phyloP scores from a whole-genome alignment of 2,888 invertebrate genomes.

The Entomobrya proxima region DNA sequence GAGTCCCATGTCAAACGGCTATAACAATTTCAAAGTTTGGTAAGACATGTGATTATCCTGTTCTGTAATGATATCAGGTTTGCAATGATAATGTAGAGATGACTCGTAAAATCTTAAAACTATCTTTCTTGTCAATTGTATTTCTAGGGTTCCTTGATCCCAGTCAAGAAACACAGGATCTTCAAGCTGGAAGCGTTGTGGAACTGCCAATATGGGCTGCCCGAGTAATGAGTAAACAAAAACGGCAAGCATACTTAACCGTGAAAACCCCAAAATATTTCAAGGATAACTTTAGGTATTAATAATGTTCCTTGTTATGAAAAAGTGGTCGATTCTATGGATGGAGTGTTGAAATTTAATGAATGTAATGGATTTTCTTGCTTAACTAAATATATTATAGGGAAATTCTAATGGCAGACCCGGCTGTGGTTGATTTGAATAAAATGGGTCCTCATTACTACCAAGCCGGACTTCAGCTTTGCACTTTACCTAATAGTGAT shows the following conservation, averaged over 20 bases:
- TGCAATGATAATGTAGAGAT: too few species aligned
- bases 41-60: too few species aligned
- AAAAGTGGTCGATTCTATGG: too few species aligned
- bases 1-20: constrained; percentile 87
- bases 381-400: too few species aligned
- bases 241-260: constrained; percentile 81
- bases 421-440: constrained; percentile 91
- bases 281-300: constrained; percentile 83
- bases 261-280: constrained; percentile 87
- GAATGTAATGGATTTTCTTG: background rate
- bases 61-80: too few species aligned
- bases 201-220: constrained; percentile 94
- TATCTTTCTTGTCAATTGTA: too few species aligned
- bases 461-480: constrained; percentile 89
- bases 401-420: constrained; percentile 93
- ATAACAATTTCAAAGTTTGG: constrained; percentile 81
- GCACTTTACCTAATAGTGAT: constrained; percentile 84
- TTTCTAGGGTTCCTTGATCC: constrained; percentile 90
- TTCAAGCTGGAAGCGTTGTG: constrained; percentile 85
- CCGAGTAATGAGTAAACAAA: constrained; percentile 81
- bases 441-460: constrained; percentile 92
- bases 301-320: too few species aligned
- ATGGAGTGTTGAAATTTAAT: background rate
- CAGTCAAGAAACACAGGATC: constrained; percentile 84
- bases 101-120: too few species aligned